Percentiles rank a stretch among this genome's conserved stretches.
These are phyloP conservation scores for Notothenia rossii DNA, from an alignment of 2,113 vertebrate species.

Conservation along the genomic window DNA sequence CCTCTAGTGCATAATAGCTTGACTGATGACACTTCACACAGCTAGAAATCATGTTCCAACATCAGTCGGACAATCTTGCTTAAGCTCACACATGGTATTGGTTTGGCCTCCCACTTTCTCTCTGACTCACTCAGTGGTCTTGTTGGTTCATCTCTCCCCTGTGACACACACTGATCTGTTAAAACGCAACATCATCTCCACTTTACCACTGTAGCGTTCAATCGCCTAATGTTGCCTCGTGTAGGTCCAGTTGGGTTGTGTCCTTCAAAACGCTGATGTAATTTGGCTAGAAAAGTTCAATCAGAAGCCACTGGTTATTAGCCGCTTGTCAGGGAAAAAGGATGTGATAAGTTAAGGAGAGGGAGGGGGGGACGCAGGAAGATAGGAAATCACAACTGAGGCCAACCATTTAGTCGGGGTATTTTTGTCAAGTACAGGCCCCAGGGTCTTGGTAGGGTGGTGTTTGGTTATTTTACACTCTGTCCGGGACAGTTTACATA, in stretches of 20 bases:
- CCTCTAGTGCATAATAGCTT: conserved; percentile 9
- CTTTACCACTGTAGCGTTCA: not conserved
- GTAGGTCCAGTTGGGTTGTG: conserved; percentile 18
- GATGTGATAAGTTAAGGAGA: conserved; percentile 63
- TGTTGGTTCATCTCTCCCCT: conserved; percentile 16
- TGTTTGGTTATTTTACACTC: conserved; percentile 65
- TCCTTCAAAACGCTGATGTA: conserved; percentile 39
- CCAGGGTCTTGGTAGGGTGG: conserved; percentile 52
- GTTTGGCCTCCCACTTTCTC: conserved; percentile 53
- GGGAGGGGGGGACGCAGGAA: conserved; percentile 50
- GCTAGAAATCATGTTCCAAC: not conserved
- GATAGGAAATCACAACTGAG: conserved; percentile 68
- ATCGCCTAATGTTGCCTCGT: conserved; percentile 12
- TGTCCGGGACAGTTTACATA: conserved; percentile 65
- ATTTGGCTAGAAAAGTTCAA: conserved; percentile 35
- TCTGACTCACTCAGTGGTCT: conserved; percentile 42
- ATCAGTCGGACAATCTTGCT: conserved; percentile 23
- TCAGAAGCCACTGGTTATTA: conserved; percentile 54
- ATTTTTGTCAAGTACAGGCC: conserved; percentile 58
- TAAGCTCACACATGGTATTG: conserved; percentile 51
- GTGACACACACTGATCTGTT: conserved; percentile 49
- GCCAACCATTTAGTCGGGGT: conserved; percentile 58
- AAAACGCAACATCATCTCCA: conserved; percentile 33
- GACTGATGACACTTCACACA: conserved; percentile 14
- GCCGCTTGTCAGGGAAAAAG: conserved; percentile 58